Conservation (phyloP, 2,113 vertebrate species). For the Holacanthus passer region DNA sequence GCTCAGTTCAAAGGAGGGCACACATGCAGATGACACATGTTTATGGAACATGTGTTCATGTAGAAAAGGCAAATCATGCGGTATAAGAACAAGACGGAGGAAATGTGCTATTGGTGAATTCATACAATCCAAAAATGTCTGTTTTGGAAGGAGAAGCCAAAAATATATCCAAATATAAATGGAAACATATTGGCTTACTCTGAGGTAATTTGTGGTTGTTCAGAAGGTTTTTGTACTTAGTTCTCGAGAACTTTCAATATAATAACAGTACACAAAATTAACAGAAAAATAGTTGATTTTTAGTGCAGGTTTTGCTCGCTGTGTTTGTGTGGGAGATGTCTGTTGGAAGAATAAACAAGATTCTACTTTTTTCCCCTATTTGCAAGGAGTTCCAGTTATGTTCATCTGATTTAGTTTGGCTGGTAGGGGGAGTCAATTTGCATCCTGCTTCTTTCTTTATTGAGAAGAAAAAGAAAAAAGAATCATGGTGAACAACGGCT, state of each 20-base stretch:
- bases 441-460: conserved; percentile 51
- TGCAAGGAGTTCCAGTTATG: conserved; percentile 39
- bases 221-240: background rate
- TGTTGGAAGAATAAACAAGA: conserved; percentile 28
- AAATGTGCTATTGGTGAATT: background rate
- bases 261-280: conserved; percentile 22
- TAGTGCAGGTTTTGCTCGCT: conserved; percentile 26
- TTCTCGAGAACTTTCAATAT: conserved; percentile 7
- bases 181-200: background rate
- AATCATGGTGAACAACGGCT: conserved; percentile 52
- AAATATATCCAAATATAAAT: conserved; percentile 6
- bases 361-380: background rate
- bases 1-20: conserved; percentile 32
- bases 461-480: conserved; percentile 59
- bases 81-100: background rate
- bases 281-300: conserved; percentile 7
- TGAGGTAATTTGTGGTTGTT: conserved; percentile 22
- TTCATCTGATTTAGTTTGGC: conserved; percentile 47
- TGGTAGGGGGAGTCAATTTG: conserved; percentile 52
- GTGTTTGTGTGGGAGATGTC: conserved; percentile 8
- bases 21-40: conserved; percentile 45
- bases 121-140: background rate
- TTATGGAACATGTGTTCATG: conserved; percentile 12
- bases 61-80: background rate
- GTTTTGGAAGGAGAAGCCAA: conserved; percentile 7